phyloP scores from a whole-genome alignment of 2,888 invertebrate species.

The Drosophila percnosoma region DNA sequence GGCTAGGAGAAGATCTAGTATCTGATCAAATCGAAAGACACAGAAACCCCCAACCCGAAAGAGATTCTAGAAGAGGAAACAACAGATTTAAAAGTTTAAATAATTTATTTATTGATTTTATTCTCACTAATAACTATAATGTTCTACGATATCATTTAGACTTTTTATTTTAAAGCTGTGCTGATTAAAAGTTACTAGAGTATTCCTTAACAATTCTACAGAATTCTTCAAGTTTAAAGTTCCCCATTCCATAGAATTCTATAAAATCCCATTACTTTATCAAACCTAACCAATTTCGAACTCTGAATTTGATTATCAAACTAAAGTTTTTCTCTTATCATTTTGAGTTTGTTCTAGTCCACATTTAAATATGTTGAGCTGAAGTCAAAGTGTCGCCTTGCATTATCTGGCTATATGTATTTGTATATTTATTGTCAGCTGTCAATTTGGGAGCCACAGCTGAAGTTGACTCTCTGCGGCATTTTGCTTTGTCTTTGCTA shows the following conservation, averaged over 20 bases:
- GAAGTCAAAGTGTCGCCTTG: background rate
- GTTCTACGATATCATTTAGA: too few relatives aligned
- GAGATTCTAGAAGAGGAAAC: background rate
- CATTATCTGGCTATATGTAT: background rate
- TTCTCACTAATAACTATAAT: background rate
- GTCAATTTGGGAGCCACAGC: constrained; percentile 28
- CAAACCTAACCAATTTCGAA: too few relatives aligned
- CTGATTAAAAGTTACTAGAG: too few relatives aligned
- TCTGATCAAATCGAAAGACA: background rate
- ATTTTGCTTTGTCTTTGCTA: constrained; percentile 30
- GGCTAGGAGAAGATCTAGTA: background rate
- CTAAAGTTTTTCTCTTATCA: background rate
- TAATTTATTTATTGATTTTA: background rate
- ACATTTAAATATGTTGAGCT: background rate
- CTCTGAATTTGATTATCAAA: too few relatives aligned
- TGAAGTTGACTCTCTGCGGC: constrained; percentile 32
- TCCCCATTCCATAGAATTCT: too few relatives aligned
- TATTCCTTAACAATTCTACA: background rate
- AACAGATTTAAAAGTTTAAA: background rate
- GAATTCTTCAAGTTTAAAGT: background rate
- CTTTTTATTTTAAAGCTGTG: too few relatives aligned
- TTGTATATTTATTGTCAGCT: constrained; percentile 10
- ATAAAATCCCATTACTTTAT: too few relatives aligned
- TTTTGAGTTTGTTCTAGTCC: too few relatives aligned
- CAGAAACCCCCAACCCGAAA: background rate